phyloP scores from a whole-genome alignment of 2,797 vertebrate genomes.

The Psittacula echo region DNA sequence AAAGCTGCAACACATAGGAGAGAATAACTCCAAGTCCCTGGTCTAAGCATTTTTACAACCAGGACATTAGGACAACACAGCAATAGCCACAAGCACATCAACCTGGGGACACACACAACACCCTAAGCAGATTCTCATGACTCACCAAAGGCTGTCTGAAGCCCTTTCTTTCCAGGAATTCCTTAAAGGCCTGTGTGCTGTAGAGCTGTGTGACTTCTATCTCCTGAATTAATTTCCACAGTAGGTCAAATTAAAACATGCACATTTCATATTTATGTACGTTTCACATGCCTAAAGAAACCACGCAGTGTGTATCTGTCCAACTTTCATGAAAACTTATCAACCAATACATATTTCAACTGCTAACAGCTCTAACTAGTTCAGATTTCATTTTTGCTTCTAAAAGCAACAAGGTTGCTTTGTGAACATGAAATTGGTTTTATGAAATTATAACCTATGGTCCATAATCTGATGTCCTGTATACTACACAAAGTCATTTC shows the following conservation, averaged over 20 bases:
- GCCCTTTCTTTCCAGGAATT: conserved; percentile 74
- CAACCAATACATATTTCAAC: neutral
- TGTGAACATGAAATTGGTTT: accelerated
- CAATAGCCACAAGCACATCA: neutral
- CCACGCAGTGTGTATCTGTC: accelerated
- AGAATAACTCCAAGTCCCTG: neutral
- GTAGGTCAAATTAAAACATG: neutral
- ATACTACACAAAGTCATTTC: neutral
- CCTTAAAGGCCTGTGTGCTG: conserved; percentile 73
- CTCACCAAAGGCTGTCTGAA: conserved; percentile 72
- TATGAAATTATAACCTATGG: neutral
- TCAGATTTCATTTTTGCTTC: neutral
- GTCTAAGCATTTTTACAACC: neutral
- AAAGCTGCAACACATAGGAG: neutral
- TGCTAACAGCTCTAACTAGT: neutral
- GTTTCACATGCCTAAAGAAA: neutral
- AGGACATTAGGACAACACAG: neutral
- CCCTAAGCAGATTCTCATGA: neutral
- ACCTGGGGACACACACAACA: neutral
- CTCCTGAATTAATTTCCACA: conserved; percentile 55
- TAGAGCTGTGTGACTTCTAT: conserved; percentile 68
- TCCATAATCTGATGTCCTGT: neutral
- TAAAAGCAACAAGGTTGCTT: neutral
- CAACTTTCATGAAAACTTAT: neutral
- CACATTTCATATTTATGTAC: neutral